Percentiles rank a stretch among this genome's conserved stretches.
Evolutionary conservation across 1,140 invertebrate species (phyloP).

Genomic region (Drosophila micromelanica): DNA sequence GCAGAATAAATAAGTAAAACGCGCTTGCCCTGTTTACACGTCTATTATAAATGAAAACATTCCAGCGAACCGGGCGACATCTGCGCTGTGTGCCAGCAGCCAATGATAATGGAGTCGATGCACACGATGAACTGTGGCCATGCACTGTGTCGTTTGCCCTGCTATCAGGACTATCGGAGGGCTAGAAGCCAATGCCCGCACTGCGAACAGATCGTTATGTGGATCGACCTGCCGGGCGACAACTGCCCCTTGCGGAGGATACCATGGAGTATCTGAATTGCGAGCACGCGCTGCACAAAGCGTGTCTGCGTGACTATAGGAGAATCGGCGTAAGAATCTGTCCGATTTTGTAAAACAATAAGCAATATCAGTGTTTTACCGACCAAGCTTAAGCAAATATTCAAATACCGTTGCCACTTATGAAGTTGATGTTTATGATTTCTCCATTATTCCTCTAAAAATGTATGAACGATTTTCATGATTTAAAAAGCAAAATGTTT

Average conservation of each 20-base stretch:
- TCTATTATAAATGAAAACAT: background rate
- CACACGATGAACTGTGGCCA: constrained; percentile 46
- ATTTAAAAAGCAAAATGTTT: too few relatives aligned
- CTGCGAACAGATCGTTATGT: constrained; percentile 25
- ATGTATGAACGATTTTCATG: too few relatives aligned
- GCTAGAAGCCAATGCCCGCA: constrained; percentile 30
- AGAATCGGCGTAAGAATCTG: background rate
- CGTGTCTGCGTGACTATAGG: constrained; percentile 22
- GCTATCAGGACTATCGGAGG: constrained; percentile 20
- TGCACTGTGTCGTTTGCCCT: constrained; percentile 46
- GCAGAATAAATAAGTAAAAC: background rate
- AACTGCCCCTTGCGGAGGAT: constrained; percentile 3
- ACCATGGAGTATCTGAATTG: constrained; percentile 42
- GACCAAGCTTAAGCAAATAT: too few relatives aligned
- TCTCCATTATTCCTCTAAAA: too few relatives aligned
- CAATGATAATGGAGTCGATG: constrained; percentile 25
- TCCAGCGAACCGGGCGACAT: constrained; percentile 47
- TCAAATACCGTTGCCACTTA: too few relatives aligned
- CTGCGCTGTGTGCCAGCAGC: constrained; percentile 28
- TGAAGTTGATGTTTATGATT: too few relatives aligned
- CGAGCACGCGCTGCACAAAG: constrained; percentile 43
- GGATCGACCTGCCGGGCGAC: constrained; percentile 26
- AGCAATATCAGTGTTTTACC: too few relatives aligned
- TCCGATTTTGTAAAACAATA: too few relatives aligned
- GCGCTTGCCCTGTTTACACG: too few relatives aligned